phyloP scores from a whole-genome alignment of 2,797 vertebrate species.

The Pangasius mekongensis region DNA sequence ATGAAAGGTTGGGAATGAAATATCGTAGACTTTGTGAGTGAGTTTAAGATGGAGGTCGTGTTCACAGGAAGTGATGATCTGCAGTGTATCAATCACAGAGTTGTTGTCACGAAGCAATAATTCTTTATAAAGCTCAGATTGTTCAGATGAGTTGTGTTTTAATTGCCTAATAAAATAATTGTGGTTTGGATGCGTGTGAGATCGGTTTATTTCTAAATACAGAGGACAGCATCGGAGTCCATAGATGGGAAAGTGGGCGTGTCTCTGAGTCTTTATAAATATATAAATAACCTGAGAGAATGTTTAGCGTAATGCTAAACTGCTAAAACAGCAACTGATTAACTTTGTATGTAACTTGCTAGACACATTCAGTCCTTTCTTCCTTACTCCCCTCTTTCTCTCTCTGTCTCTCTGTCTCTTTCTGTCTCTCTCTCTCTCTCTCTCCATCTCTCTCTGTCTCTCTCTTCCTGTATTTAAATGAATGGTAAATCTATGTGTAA shows the following conservation, averaged over 20 bases:
- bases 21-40: background rate
- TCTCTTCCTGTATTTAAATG: background rate
- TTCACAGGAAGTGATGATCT: conserved; percentile 30
- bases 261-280: background rate
- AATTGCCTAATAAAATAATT: conserved; percentile 6
- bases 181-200: background rate
- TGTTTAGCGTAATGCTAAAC: background rate
- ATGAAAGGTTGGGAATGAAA: background rate
- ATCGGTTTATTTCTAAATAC: background rate
- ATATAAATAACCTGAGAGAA: background rate
- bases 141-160: background rate
- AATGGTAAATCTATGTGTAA: background rate
- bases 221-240: background rate
- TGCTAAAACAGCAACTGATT: background rate
- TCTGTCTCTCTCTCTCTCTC: too few species aligned
- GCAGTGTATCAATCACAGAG: background rate
- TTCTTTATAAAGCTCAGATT: background rate
- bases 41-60: background rate
- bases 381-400: too few species aligned
- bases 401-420: too few species aligned
- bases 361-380: too few species aligned
- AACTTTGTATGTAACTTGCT: too few species aligned
- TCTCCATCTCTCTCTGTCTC: too few species aligned
- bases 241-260: background rate
- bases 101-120: background rate